Base-by-base conservation (phyloP, 1,140 invertebrate species). In the Archegozetes longisetosus region DNA sequence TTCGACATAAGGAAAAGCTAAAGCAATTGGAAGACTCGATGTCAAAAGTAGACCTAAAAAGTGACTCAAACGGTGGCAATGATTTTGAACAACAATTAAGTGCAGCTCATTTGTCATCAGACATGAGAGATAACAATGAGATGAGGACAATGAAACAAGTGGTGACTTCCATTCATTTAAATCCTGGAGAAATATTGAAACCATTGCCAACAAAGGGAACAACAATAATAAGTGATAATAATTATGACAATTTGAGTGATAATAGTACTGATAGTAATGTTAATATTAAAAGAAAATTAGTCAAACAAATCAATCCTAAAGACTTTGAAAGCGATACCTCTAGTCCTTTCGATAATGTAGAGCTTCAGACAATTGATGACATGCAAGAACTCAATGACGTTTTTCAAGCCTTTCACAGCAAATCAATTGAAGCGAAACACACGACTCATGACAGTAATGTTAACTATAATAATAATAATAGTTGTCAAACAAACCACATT, bases 271-370 rank as follows among this genome's bases (percentile, higher is more conserved):
- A 52, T 26, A 6, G 9, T 6, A 17, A 29, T 55, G 17, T 25
- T 55, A 17, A 32, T 55, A 22, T 24, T 22, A 20, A 47, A 24
- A 13, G 2, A 4, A 2, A 55, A 14, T 17, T 25, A 17, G 14
- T 17, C 47, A 61, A 62, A 2, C 22, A 23, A 24, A 53, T 66
- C 47, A 64, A 66, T 40, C 46, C 63, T 14, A 61, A 56, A 48
- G 86, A 89, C 69, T 91, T 91, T 75, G 86, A 90, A 72, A 81
- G 84, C 69, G 85, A 88, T 69, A 87, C 84, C 53, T 87, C 85
- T 20, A 88, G 85, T 70, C 87, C 87, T 0, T 91, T 90, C 73
- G 87, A 91, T 75, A 86, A 87, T 74, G 81, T 89, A 72, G 86
- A 88, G 75, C 69, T 91, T 27, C 88, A 90, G 73, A 87, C 85